Evolutionary conservation across 2,113 vertebrate genomes (phyloP).

Genomic region (Origma solitaria): DNA sequence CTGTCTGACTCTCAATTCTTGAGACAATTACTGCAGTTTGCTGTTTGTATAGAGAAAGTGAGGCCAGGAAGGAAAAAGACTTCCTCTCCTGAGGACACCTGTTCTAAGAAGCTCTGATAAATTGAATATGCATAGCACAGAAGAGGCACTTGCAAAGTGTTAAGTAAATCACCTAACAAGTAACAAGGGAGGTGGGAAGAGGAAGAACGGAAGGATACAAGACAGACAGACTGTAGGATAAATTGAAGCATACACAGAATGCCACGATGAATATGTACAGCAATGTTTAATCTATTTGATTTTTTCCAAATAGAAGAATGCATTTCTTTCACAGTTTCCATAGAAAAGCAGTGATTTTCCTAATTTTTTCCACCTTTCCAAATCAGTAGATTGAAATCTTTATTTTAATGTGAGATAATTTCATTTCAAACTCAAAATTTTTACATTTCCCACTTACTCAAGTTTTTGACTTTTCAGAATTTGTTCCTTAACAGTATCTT

Average conservation of each 20-base stretch:
- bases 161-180: slow-evolving; percentile 54
- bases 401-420: neutral
- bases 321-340: neutral
- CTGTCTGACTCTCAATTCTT: slow-evolving; percentile 15
- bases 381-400: neutral
- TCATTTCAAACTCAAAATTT: neutral
- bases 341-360: neutral
- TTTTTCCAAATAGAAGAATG: neutral
- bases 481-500: neutral
- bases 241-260: neutral
- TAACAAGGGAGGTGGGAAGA: slow-evolving; percentile 31
- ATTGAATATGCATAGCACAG: slow-evolving; percentile 45
- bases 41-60: slow-evolving; percentile 11
- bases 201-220: slow-evolving; percentile 24
- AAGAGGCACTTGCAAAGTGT: slow-evolving; percentile 34
- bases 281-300: neutral
- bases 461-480: neutral
- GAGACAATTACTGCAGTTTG: slow-evolving; percentile 26
- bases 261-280: neutral
- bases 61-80: slow-evolving; percentile 4
- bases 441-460: neutral
- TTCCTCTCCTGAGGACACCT: slow-evolving; percentile 44
- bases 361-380: neutral
- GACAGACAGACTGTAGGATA: neutral
- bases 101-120: slow-evolving; percentile 31